Evolutionary conservation across 2,797 vertebrate genomes (phyloP).

Genomic region (Galago senegalensis): DNA sequence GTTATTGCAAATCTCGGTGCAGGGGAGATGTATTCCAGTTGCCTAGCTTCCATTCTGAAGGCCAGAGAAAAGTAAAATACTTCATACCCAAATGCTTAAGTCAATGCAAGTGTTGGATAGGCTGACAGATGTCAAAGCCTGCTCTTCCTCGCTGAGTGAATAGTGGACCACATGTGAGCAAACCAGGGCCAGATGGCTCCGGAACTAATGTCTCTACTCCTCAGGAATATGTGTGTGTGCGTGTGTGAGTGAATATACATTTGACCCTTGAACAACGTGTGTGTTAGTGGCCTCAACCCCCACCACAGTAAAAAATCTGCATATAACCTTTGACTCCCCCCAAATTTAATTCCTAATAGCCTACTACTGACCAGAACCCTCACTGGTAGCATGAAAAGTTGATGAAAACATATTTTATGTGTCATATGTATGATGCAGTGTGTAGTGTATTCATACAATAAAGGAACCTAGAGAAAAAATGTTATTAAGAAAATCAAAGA

Average conservation of each 20-base stretch:
- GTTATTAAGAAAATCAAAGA: not conserved
- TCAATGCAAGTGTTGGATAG: slow-evolving; percentile 42
- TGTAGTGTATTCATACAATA: not conserved
- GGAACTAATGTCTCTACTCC: not conserved
- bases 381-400: not conserved
- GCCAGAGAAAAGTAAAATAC: slow-evolving; percentile 68
- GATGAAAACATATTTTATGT: not conserved
- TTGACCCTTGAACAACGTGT: not conserved
- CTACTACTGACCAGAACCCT: not conserved
- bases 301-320: not conserved
- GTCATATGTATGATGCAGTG: no score
- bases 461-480: not conserved
- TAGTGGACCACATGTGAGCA: slow-evolving; percentile 39
- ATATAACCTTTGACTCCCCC: not conserved
- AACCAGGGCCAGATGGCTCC: slow-evolving; percentile 55
- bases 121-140: not conserved
- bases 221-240: not conserved
- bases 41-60: slow-evolving; percentile 33
- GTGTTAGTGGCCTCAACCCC: not conserved
- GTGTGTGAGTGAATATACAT: not conserved
- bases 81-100: slow-evolving; percentile 54
- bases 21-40: not conserved
- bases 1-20: slow-evolving; percentile 8
- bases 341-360: not conserved
- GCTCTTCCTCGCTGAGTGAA: not conserved